Conservation (phyloP, 2,797 vertebrate species). For the Pseudochirops corinnae region DNA sequence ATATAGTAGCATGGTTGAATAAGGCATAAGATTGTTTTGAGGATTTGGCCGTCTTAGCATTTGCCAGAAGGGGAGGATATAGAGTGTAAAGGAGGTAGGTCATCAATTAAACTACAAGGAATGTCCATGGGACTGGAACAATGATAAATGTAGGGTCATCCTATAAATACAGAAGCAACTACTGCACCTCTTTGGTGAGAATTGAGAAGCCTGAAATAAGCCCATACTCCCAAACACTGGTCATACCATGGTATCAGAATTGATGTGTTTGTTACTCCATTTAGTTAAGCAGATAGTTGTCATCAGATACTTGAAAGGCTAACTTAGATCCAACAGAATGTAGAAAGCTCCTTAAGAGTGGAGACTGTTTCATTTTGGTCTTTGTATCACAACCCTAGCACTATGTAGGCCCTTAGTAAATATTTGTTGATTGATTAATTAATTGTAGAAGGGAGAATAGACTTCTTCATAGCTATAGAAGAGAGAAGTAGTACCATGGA, state of each 20-base stretch:
- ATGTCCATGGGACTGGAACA: background rate
- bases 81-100: background rate
- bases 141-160: background rate
- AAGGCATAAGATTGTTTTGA: background rate
- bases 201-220: background rate
- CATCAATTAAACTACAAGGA: background rate
- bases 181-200: background rate
- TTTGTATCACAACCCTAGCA: background rate
- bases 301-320: background rate
- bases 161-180: background rate
- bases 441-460: background rate
- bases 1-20: background rate
- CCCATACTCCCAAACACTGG: background rate
- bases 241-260: background rate
- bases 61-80: background rate
- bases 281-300: background rate
- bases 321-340: background rate
- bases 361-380: background rate
- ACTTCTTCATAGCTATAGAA: background rate
- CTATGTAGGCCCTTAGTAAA: background rate
- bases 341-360: background rate
- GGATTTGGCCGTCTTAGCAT: background rate
- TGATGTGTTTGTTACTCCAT: background rate
- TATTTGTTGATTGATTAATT: background rate
- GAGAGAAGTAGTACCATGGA: background rate